phyloP scores from a whole-genome alignment of 1,140 invertebrate genomes.

The Zaprionus tsacasi region DNA sequence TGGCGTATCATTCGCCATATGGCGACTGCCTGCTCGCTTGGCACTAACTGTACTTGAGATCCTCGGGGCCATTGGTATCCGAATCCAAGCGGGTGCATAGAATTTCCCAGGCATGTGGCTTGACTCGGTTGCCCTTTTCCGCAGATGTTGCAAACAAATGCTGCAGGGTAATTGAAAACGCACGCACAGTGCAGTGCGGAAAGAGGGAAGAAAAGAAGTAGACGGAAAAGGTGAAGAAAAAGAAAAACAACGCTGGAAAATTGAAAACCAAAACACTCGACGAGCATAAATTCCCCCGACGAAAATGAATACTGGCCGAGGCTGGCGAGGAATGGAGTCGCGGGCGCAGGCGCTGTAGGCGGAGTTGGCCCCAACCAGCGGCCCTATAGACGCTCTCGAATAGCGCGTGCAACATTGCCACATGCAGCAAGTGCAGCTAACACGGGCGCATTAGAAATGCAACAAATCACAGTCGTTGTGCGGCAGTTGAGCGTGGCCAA shows the following conservation, averaged over 20 bases:
- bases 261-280: slow-evolving; percentile 70
- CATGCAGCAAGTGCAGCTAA: slow-evolving; percentile 54
- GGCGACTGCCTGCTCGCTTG: neutral
- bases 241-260: slow-evolving; percentile 50
- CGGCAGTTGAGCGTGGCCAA: slow-evolving; percentile 48
- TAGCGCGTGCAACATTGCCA: slow-evolving; percentile 49
- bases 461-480: slow-evolving; percentile 70
- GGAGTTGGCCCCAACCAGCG: too few relatives aligned
- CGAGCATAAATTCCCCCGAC: slow-evolving; percentile 64
- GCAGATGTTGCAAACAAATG: slow-evolving; percentile 19
- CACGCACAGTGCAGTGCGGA: slow-evolving; percentile 23
- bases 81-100: slow-evolving; percentile 34
- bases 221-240: neutral
- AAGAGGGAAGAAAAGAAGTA: neutral
- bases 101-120: slow-evolving; percentile 31
- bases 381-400: slow-evolving; percentile 25
- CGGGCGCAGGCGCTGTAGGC: too few relatives aligned
- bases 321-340: neutral
- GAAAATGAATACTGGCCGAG: slow-evolving; percentile 61
- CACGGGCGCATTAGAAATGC: slow-evolving; percentile 77
- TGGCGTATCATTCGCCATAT: neutral
- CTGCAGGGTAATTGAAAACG: slow-evolving; percentile 75
- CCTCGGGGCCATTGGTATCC: slow-evolving; percentile 52
- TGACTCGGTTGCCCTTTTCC: slow-evolving; percentile 46
- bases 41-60: slow-evolving; percentile 34